These are phyloP conservation scores for Centropus bengalensis DNA, from an alignment of 2,113 vertebrate genomes.

Conservation along the genomic window DNA sequence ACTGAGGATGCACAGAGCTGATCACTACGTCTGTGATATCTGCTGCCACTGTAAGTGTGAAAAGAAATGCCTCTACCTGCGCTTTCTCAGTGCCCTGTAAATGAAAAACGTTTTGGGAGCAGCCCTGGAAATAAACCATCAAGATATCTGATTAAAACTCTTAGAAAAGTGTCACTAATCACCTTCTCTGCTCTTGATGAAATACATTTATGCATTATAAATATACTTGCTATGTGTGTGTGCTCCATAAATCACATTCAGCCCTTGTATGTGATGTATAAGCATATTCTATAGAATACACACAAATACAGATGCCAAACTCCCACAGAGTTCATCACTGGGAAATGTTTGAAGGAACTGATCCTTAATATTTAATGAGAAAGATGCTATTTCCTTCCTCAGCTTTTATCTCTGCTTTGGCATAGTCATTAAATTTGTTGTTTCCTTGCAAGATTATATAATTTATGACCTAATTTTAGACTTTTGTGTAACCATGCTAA, in stretches of 20 bases:
- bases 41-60: background rate
- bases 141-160: conserved; percentile 51
- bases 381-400: conserved; percentile 66
- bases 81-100: background rate
- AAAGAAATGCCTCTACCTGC: background rate
- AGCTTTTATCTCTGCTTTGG: conserved; percentile 66
- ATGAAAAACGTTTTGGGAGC: conserved; percentile 39
- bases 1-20: background rate
- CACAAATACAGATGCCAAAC: conserved; percentile 59
- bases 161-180: conserved; percentile 57
- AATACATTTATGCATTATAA: conserved; percentile 60
- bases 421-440: conserved; percentile 63
- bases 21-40: background rate
- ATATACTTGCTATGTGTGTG: conserved; percentile 21
- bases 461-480: conserved; percentile 69
- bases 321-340: conserved; percentile 62
- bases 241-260: conserved; percentile 44
- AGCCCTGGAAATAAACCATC: conserved; percentile 46
- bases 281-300: conserved; percentile 56
- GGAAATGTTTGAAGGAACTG: conserved; percentile 56
- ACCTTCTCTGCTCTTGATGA: conserved; percentile 36
- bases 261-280: conserved; percentile 44
- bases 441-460: conserved; percentile 66
- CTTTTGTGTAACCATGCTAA: background rate
- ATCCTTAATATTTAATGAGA: conserved; percentile 70